Evolutionary conservation across 2,888 invertebrate genomes (phyloP).

Genomic region (Geophilus truncorum): DNA sequence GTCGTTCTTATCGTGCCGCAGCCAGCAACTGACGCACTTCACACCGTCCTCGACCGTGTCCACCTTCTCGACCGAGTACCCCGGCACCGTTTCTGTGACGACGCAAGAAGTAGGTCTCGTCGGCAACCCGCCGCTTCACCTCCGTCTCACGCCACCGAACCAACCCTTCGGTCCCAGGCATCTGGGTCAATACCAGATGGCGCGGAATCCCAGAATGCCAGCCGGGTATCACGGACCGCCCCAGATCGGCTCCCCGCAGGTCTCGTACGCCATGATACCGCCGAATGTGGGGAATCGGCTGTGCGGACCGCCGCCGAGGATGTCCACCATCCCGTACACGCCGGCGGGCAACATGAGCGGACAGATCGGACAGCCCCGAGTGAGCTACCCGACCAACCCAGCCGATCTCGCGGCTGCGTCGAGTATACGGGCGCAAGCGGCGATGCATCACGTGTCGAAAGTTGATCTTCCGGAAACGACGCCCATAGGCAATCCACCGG

Average conservation of each 20-base stretch:
- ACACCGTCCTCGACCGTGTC: not conserved
- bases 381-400: slow-evolving; percentile 14
- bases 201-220: not conserved
- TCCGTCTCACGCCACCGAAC: not conserved
- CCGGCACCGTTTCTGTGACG: not conserved
- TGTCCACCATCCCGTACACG: slow-evolving; percentile 28
- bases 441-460: not conserved
- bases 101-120: not conserved
- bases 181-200: not conserved
- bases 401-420: not conserved
- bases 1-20: not conserved
- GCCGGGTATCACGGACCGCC: not conserved
- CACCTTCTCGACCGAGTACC: not conserved
- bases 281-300: not conserved
- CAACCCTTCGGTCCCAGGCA: not conserved
- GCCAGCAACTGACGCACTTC: not conserved
- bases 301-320: not conserved
- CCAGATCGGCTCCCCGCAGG: slow-evolving; percentile 33
- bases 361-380: slow-evolving; percentile 34
- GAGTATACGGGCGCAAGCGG: not conserved
- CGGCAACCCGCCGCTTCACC: not conserved
- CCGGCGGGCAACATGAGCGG: slow-evolving; percentile 22
- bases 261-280: slow-evolving; percentile 28
- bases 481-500: slow-evolving; percentile 31
- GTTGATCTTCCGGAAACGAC: not conserved